These are phyloP conservation scores for Todiramphus saurophagus DNA, from an alignment of 2,113 vertebrate species.

Conservation along the genomic window DNA sequence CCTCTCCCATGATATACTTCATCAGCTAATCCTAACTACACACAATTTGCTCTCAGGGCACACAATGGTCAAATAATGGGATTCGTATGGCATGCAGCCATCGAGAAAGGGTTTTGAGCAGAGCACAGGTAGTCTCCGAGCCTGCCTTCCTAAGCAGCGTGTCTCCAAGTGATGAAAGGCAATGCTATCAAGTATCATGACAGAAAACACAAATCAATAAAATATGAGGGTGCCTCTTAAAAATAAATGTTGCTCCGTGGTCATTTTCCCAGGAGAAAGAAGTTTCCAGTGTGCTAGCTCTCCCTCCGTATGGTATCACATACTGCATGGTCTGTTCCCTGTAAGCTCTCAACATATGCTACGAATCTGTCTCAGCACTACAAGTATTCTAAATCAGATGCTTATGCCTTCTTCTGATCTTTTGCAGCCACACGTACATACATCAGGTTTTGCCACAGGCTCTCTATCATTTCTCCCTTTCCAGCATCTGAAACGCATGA, in stretches of 20 bases:
- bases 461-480: conserved; percentile 26
- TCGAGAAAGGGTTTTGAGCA: background rate
- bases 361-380: conserved; percentile 16
- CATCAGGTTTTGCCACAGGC: conserved; percentile 26
- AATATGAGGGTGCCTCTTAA: conserved; percentile 40
- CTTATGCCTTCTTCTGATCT: conserved; percentile 54
- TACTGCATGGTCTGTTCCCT: conserved; percentile 26
- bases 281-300: conserved; percentile 16
- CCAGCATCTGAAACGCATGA: conserved; percentile 37
- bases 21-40: background rate
- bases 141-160: background rate
- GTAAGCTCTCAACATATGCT: conserved; percentile 55
- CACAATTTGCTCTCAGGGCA: background rate
- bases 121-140: background rate
- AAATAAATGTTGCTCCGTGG: conserved; percentile 10
- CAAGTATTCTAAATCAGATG: conserved; percentile 48
- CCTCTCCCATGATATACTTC: background rate
- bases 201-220: conserved; percentile 28
- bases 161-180: background rate
- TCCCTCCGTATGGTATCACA: conserved; percentile 49
- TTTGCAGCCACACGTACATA: background rate
- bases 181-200: background rate
- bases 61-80: background rate
- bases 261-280: conserved; percentile 41
- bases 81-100: background rate